Conservation (phyloP, 1,140 invertebrate genomes). For the Idris sp. region DNA sequence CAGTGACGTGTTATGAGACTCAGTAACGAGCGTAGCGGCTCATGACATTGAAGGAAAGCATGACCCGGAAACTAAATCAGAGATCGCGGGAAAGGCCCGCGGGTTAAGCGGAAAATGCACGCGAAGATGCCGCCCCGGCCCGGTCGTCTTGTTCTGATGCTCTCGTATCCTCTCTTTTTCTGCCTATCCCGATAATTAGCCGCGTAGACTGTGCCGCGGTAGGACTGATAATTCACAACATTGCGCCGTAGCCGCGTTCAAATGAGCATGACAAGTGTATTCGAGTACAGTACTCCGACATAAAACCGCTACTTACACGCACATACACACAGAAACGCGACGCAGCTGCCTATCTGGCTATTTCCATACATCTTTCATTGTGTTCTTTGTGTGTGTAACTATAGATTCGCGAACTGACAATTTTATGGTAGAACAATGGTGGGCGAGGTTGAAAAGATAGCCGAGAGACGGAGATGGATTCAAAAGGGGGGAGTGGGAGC, state of each 20-base stretch:
- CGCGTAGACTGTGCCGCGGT: constrained; percentile 58
- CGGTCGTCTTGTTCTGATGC: constrained; percentile 49
- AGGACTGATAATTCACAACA: constrained; percentile 75
- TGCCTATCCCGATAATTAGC: constrained; percentile 73
- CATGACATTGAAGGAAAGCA: constrained; percentile 57
- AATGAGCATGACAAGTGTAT: constrained; percentile 76
- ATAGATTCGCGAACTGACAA: constrained; percentile 76
- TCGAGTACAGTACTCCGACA: constrained; percentile 68
- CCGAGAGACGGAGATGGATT: constrained; percentile 58
- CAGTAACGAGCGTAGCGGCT: constrained; percentile 14
- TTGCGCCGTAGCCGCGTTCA: constrained; percentile 75
- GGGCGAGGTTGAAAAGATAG: constrained; percentile 57
- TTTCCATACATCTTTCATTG: constrained; percentile 76
- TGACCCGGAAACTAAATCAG: constrained; percentile 59
- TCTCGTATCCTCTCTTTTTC: constrained; percentile 40
- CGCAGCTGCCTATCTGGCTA: constrained; percentile 70
- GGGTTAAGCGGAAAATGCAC: constrained; percentile 54
- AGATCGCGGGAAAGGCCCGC: constrained; percentile 58
- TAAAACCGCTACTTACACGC: constrained; percentile 60
- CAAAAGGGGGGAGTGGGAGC: constrained; percentile 64
- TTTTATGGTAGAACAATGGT: constrained; percentile 76
- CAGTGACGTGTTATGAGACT: constrained; percentile 42
- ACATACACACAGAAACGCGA: constrained; percentile 55
- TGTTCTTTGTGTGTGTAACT: constrained; percentile 75
- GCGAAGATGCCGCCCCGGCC: constrained; percentile 42